phyloP scores from a whole-genome alignment of 2,888 invertebrate species.

The Scaptomyza polygonia region DNA sequence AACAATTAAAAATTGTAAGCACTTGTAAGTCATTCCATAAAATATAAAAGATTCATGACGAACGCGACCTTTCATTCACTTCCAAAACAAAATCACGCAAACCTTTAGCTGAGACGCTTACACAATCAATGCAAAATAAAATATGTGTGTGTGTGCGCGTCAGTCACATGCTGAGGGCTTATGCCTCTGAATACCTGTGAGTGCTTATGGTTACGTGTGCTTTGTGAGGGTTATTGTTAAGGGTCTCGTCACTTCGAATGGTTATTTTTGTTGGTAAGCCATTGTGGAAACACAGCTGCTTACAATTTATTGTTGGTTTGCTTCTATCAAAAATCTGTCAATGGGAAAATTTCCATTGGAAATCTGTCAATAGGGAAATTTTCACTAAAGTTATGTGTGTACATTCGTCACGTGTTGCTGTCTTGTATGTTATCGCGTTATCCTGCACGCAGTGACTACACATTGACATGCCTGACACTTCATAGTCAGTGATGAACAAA shows the following conservation, averaged over 20 bases:
- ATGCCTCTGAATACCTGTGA: conserved; percentile 59
- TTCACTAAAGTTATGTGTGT: conserved; percentile 12
- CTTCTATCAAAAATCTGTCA: conserved; percentile 1
- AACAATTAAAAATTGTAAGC: conserved; percentile 6
- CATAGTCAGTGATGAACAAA: conserved; percentile 7
- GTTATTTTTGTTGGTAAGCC: conserved; percentile 4
- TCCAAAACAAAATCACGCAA: neutral
- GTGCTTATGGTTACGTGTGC: conserved; percentile 57
- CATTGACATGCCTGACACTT: conserved; percentile 52
- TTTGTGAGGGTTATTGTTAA: neutral
- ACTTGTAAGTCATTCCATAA: conserved; percentile 4
- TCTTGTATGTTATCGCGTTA: conserved; percentile 23
- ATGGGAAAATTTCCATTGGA: neutral
- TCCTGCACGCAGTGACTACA: conserved; percentile 51
- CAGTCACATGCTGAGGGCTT: conserved; percentile 68
- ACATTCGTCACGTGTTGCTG: conserved; percentile 57
- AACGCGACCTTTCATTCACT: neutral
- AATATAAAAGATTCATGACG: neutral
- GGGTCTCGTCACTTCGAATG: neutral
- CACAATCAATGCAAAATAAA: conserved; percentile 57
- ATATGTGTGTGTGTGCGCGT: conserved; percentile 25
- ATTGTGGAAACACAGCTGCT: conserved; percentile 17
- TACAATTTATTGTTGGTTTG: conserved; percentile 7
- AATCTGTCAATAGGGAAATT: conserved; percentile 11
- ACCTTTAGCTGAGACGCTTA: conserved; percentile 48